Conservation (phyloP, 2,888 invertebrate species). For the Apodemia duryi region DNA sequence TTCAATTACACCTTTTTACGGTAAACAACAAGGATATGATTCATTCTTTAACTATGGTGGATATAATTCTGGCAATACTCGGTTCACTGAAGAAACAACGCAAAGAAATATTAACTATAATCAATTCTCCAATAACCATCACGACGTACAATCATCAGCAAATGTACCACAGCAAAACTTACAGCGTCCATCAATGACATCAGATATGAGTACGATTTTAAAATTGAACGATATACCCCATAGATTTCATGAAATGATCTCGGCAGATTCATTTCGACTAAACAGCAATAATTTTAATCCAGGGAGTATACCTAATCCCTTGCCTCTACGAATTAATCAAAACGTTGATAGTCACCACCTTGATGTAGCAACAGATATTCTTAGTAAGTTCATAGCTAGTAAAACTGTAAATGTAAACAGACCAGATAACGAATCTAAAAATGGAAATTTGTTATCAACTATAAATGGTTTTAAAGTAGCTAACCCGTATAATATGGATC, state of each 20-base stretch:
- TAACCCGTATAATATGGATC: conserved; percentile 73
- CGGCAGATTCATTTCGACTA: conserved; percentile 46
- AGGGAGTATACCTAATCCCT: conserved; percentile 48
- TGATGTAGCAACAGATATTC: conserved; percentile 56
- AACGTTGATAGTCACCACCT: conserved; percentile 66
- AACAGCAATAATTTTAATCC: conserved; percentile 58
- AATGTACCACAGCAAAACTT: conserved; percentile 46
- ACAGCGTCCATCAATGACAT: conserved; percentile 44
- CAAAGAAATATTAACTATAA: conserved; percentile 44
- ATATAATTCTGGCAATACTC: conserved; percentile 37
- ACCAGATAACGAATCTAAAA: conserved; percentile 55
- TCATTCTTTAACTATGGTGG: conserved; percentile 42
- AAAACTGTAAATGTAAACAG: conserved; percentile 51
- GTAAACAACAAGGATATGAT: conserved; percentile 47
- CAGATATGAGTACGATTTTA: conserved; percentile 52
- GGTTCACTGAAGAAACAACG: conserved; percentile 42
- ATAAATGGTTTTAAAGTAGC: conserved; percentile 74
- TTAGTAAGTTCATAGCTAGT: conserved; percentile 54
- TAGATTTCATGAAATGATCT: conserved; percentile 52
- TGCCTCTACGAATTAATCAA: conserved; percentile 64
- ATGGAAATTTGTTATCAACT: conserved; percentile 49
- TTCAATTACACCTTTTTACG: conserved; percentile 43
- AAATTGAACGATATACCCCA: conserved; percentile 67
- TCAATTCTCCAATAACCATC: conserved; percentile 45
- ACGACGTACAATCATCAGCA: conserved; percentile 46